Evolutionary conservation across 2,888 invertebrate species (phyloP), one percentile per base, ranked within the genome.

Genomic region (Oscheius sp.): DNA sequence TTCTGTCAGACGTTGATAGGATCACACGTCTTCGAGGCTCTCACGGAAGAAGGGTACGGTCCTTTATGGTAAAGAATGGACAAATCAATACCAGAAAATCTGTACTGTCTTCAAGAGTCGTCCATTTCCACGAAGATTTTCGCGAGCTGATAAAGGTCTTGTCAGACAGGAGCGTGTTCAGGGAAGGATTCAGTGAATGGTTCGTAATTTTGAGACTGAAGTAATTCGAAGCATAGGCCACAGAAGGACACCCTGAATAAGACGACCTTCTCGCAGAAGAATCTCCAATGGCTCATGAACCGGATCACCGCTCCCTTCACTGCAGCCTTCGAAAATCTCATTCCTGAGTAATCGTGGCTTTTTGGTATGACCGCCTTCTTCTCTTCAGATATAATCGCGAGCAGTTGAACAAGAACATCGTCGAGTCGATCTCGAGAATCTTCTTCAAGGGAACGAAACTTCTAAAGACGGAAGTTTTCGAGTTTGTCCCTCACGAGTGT

Each of bases 341-440:
- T 57, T 0, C 57, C 57, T 21, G 9, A 21, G 57, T 57, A 57
- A 57, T 2, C 3, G 0, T 33, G 21, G 21, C 7, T 21, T 57
- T 57, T 29, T 57, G 13, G 9, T 57, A 2, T 1, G 21, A 57
- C 3, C 42, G 0, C 42, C 7, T 35, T 60, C 21, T 21, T 21
- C 21, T 21, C 21, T 60, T 35, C 35, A 60, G 60, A 7, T 35
- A 35, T n/a, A 60, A 60, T 35, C 32, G 60, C 32, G 37, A 35
- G n/a, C 1, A 60, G 37, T 37, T 60, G 11, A 60, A 60, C 37
- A 60, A 60, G n/a, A 60, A 60, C 35, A 33, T 60, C 29, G 53
- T 53, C 3, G 29, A 21, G 4, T 53, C 53, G 29, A 2, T 57
- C 2, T 13, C 33, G 21, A 57, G 29, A 7, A 29, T 32, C 57